Conservation (phyloP, 1,140 invertebrate species). For the Bombus waltoni region DNA sequence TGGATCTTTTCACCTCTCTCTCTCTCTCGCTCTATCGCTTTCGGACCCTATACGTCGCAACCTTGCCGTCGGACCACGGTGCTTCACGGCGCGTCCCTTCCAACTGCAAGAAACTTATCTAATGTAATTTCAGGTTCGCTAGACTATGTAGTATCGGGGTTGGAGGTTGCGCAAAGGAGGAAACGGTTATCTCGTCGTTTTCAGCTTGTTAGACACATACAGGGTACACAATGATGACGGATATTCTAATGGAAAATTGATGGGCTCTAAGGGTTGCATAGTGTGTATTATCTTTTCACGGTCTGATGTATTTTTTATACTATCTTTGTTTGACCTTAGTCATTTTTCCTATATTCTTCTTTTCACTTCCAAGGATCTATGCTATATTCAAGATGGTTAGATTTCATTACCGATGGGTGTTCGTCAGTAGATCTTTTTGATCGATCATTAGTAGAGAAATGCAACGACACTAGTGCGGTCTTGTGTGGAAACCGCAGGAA, state of each 20-base stretch:
- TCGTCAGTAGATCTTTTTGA: too few species aligned
- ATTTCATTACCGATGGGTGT: too few species aligned
- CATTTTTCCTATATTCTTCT: background rate
- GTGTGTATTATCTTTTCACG: background rate
- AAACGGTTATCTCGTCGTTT: conserved; percentile 36
- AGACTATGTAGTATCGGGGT: background rate
- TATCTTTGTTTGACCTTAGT: background rate
- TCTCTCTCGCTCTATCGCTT: background rate
- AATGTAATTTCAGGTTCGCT: conserved; percentile 49
- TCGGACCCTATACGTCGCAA: background rate
- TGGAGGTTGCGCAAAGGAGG: background rate
- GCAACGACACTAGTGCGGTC: too few species aligned
- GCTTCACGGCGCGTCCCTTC: conserved; percentile 8
- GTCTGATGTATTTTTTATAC: background rate
- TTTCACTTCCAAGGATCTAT: background rate
- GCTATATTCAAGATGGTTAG: too few species aligned
- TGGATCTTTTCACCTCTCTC: conserved; percentile 52
- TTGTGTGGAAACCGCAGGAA: too few species aligned
- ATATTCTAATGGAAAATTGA: conserved; percentile 6
- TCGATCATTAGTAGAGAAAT: too few species aligned
- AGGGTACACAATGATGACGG: background rate
- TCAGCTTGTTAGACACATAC: conserved; percentile 6
- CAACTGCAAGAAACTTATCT: conserved; percentile 49
- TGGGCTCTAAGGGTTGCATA: too few species aligned
- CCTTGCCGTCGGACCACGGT: background rate